Base-by-base conservation (phyloP, 1,140 invertebrate genomes). In the Neodiprion lecontei region DNA sequence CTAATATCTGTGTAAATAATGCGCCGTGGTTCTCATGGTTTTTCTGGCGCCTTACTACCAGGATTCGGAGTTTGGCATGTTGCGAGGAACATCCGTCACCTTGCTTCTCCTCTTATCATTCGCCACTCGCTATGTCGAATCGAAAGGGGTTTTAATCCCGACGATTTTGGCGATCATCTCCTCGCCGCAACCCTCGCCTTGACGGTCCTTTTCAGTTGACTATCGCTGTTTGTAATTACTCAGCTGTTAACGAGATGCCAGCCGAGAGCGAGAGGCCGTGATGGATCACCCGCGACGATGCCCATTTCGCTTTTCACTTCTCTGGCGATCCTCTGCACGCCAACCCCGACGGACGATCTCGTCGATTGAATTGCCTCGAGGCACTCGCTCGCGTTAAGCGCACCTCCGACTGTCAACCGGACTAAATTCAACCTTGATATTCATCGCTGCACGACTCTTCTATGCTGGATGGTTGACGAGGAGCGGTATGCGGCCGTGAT, bases 191-290 rank as follows among this genome's bases (percentile, higher is more conserved):
- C 47, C 68, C 68, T n/a, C 3, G 14, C 1, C 61, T 21, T 7
- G 21, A 21, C 7, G 14, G 61, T 66, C 61, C n/a, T 72, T 74
- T 67, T 10, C 67, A 61, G 77, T 78, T 78, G 74, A 50, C 71
- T 72, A 73, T 67, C 76, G 70, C 76, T 77, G 74, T 78, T 80
- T 79, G 74, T 80, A 80, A 80, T 80, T 80, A 80, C 76, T 79
- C 78, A 72, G 76, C 75, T 73, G 76, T 79, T 80, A 80, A 79
- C 79, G 79, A 80, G 78, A 80, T 75, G 77, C 76, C 75, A 67
- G 12, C 49, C 72, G 74, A 49, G 11, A 74, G 70, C 67, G 69
- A 76, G 50, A 72, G 69, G 48, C 47, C 74, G 75, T 80, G 79
- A 80, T 80, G 77, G 77, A 80, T 80, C 77, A 76, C 77, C 69